Conservation (phyloP, 2,797 vertebrate species). For the Crocidura indochinensis region DNA sequence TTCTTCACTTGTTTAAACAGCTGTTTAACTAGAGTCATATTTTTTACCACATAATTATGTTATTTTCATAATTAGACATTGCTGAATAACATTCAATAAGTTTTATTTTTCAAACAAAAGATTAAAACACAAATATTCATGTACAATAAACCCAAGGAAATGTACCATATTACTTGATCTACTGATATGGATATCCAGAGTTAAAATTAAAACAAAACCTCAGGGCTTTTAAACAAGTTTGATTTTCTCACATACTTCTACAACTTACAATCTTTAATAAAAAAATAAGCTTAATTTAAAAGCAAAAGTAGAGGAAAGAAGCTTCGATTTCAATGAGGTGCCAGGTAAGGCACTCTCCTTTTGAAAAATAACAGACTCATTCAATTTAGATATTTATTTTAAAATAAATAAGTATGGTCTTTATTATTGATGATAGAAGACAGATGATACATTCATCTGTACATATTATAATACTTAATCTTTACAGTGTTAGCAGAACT, state of each 20-base stretch:
- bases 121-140: background rate
- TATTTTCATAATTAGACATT: background rate
- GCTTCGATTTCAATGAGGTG: background rate
- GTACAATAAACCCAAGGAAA: background rate
- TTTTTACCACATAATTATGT: background rate
- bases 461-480: background rate
- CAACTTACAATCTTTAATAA: background rate
- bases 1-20: background rate
- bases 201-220: background rate
- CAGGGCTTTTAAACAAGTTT: background rate
- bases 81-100: background rate
- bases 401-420: too few species aligned
- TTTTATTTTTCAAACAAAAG: slow-evolving; percentile 15
- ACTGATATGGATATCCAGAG: background rate
- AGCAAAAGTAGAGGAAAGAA: background rate
- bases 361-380: background rate
- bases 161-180: background rate
- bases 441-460: background rate
- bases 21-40: background rate
- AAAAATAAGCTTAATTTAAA: slow-evolving; percentile 5
- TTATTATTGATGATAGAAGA: background rate
- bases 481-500: background rate
- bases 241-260: background rate
- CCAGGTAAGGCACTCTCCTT: background rate
- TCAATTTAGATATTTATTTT: too few species aligned